Evolutionary conservation across 2,888 invertebrate genomes (phyloP).

Genomic region (Synanthedon andrenaeformis): DNA sequence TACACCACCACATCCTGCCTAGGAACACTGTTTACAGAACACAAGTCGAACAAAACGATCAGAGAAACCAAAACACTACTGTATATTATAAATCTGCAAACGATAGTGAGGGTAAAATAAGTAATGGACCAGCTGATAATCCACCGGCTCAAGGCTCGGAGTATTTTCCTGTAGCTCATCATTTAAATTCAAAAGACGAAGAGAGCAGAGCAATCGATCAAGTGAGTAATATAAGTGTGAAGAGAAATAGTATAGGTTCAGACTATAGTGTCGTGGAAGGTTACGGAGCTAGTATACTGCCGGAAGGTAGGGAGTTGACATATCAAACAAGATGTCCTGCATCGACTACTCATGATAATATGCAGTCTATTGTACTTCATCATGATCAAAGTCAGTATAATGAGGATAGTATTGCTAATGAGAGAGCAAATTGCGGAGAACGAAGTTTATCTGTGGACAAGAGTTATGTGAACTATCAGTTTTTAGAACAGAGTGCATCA

Average conservation of each 20-base stretch:
- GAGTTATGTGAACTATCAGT: conserved; percentile 64
- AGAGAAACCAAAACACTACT: conserved; percentile 20
- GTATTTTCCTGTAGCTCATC: conserved; percentile 34
- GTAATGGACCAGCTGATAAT: conserved; percentile 29
- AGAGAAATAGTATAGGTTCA: conserved; percentile 26
- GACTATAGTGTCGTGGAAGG: conserved; percentile 40
- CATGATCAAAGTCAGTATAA: conserved; percentile 44
- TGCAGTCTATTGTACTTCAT: conserved; percentile 36
- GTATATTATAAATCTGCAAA: conserved; percentile 42
- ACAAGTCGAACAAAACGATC: conserved; percentile 30
- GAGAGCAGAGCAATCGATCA: conserved; percentile 28
- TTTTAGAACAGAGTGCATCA: conserved; percentile 65
- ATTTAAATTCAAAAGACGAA: conserved; percentile 33
- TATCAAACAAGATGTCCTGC: conserved; percentile 45
- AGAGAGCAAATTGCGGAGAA: conserved; percentile 42
- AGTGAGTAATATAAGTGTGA: conserved; percentile 21
- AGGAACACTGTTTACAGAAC: conserved; percentile 33
- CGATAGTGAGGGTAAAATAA: conserved; percentile 37
- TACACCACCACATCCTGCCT: conserved; percentile 29
- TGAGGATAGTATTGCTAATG: conserved; percentile 42
- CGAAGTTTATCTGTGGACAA: conserved; percentile 47
- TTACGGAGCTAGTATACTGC: conserved; percentile 35
- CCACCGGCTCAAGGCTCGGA: conserved; percentile 26
- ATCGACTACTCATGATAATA: conserved; percentile 31
- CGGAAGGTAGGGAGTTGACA: conserved; percentile 35